These are phyloP conservation scores for Micromys minutus DNA, from an alignment of 2,113 vertebrate genomes.

Conservation along the genomic window DNA sequence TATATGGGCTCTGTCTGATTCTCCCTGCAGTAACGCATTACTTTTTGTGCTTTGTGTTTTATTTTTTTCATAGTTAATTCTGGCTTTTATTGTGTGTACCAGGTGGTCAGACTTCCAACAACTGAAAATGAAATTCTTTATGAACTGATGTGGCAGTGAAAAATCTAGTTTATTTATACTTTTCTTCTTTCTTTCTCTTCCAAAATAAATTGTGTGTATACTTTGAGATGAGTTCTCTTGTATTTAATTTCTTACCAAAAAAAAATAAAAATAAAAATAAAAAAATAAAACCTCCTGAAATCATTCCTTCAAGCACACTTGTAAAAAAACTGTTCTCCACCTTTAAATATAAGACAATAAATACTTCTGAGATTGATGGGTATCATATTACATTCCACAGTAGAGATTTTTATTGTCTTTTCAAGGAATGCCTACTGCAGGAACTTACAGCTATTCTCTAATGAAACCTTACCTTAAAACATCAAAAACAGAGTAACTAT, in stretches of 20 bases:
- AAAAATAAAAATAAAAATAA: background rate
- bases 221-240: background rate
- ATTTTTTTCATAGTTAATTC: background rate
- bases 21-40: background rate
- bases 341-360: conserved; percentile 46
- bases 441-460: background rate
- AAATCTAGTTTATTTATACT: conserved; percentile 32
- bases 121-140: conserved; percentile 50
- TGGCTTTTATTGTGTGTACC: conserved; percentile 31
- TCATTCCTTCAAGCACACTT: conserved; percentile 21
- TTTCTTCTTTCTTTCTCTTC: background rate
- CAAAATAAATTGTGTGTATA: background rate
- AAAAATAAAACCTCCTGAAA: background rate
- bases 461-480: background rate
- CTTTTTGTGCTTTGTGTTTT: no score
- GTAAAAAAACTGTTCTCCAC: background rate
- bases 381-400: background rate
- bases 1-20: background rate
- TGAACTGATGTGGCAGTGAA: background rate
- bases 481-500: background rate
- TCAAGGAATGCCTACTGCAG: background rate
- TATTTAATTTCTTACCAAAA: conserved; percentile 34
- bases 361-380: background rate
- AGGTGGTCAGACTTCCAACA: conserved; percentile 20
- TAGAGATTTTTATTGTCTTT: background rate